Conservation (phyloP, 1,140 invertebrate species). For the Microplitis demolitor region DNA sequence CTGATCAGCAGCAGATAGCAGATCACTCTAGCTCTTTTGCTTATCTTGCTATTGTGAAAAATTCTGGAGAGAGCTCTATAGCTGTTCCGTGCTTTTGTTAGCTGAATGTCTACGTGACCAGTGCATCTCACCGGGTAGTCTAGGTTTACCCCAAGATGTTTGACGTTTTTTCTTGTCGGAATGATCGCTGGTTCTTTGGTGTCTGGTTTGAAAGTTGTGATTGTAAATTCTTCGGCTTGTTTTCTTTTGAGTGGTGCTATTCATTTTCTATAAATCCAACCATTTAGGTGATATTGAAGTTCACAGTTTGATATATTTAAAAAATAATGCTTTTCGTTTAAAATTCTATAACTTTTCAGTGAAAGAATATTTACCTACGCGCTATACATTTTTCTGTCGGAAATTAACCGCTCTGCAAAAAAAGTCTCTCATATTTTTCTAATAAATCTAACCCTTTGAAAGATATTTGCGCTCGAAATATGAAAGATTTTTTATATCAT, state of each 20-base stretch:
- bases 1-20: slow-evolving; percentile 23
- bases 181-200: background rate
- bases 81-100: background rate
- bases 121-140: background rate
- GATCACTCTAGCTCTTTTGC: slow-evolving; percentile 12
- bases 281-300: no score
- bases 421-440: no score
- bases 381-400: no score
- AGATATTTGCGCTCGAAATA: no score
- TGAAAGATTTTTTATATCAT: no score
- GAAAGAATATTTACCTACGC: no score
- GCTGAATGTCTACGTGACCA: background rate
- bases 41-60: slow-evolving; percentile 22
- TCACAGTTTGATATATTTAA: no score
- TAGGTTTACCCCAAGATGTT: background rate
- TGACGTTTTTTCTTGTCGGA: background rate
- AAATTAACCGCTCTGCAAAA: no score
- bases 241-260: background rate
- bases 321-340: no score
- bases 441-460: no score
- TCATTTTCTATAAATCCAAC: no score
- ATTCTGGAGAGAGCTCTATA: background rate
- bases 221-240: background rate
- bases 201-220: background rate
- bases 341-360: no score